These are phyloP conservation scores for Psylliodes chrysocephalus DNA, from an alignment of 2,888 invertebrate species.

Conservation along the genomic window DNA sequence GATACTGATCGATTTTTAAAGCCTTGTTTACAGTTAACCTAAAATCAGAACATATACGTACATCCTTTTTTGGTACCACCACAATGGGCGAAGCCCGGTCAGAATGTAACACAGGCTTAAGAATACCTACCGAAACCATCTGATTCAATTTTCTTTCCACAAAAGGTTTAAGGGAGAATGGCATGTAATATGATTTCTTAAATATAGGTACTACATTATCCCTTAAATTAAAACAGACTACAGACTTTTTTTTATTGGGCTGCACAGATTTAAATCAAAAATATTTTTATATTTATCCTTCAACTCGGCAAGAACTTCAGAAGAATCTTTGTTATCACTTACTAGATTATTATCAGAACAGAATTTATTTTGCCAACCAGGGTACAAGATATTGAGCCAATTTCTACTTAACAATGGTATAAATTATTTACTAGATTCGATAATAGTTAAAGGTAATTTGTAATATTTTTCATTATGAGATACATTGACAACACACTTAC, in stretches of 20 bases:
- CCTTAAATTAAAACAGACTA: not conserved
- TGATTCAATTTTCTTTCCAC: constrained; percentile 29
- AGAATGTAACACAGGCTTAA: constrained; percentile 40
- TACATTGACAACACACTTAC: too few relatives aligned
- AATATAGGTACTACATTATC: constrained; percentile 14
- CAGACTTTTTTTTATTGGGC: not conserved
- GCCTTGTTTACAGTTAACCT: constrained; percentile 40
- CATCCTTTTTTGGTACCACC: constrained; percentile 48
- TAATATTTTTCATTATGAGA: too few relatives aligned
- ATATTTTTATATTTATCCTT: too few relatives aligned
- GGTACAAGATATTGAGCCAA: too few relatives aligned
- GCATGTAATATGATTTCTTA: constrained; percentile 16
- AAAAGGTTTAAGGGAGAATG: constrained; percentile 18
- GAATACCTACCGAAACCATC: constrained; percentile 39
- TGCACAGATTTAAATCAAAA: constrained; percentile 11
- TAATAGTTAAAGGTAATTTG: too few relatives aligned
- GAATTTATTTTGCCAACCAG: not conserved
- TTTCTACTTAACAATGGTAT: too few relatives aligned
- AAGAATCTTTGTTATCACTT: too few relatives aligned
- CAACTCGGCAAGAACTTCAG: too few relatives aligned
- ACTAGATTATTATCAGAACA: too few relatives aligned
- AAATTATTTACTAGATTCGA: too few relatives aligned
- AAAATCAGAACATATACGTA: constrained; percentile 56
- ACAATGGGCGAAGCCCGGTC: constrained; percentile 56
- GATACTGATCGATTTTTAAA: constrained; percentile 25